Evolutionary conservation across 2,797 vertebrate genomes (phyloP).

Genomic region (Aldrovandia affinis): DNA sequence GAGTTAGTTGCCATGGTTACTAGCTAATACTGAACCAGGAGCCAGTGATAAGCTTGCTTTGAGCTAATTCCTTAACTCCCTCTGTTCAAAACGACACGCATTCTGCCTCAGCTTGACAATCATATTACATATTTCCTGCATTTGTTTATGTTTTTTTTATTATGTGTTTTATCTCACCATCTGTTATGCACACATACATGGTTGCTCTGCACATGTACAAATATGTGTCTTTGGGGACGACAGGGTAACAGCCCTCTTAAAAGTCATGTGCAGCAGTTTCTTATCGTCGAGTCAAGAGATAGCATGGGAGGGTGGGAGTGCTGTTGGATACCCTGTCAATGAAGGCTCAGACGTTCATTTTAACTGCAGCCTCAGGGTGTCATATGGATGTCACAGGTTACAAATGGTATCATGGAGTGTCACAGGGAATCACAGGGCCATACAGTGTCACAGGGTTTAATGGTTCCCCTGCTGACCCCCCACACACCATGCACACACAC

Average conservation of each 20-base stretch:
- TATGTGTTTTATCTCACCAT: neutral
- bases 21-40: constrained; percentile 40
- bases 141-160: neutral
- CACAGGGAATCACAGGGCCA: neutral
- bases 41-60: constrained; percentile 40
- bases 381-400: neutral
- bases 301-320: neutral
- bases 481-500: neutral
- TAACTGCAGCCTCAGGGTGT: neutral
- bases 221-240: neutral
- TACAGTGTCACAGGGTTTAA: neutral
- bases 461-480: neutral
- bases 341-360: neutral
- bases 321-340: neutral
- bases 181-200: neutral
- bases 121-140: neutral
- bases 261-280: neutral
- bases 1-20: constrained; percentile 58
- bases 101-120: neutral
- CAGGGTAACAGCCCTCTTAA: neutral
- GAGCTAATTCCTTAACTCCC: constrained; percentile 40
- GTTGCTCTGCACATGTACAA: neutral
- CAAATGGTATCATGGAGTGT: neutral
- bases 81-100: constrained; percentile 21
- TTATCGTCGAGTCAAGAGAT: neutral